These are phyloP conservation scores for Tapirus terrestris DNA, from an alignment of 2,113 vertebrate species.

Conservation along the genomic window DNA sequence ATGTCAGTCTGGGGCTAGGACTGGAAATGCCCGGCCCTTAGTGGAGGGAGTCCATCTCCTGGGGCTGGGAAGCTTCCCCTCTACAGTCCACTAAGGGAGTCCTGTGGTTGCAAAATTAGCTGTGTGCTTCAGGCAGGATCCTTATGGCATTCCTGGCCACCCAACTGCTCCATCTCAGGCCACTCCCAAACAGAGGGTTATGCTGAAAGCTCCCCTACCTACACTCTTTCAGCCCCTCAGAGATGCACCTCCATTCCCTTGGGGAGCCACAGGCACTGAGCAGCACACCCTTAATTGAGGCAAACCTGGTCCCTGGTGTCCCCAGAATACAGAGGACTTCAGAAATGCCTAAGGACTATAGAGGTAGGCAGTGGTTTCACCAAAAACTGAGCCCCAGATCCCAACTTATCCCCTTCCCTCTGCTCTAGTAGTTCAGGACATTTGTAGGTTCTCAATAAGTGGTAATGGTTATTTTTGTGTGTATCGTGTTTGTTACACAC, in stretches of 20 bases:
- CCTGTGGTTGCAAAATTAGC: not conserved
- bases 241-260: not conserved
- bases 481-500: not conserved
- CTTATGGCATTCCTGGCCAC: not conserved
- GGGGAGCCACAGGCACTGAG: not conserved
- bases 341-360: not conserved
- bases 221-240: not conserved
- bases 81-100: not conserved
- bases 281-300: not conserved
- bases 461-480: not conserved
- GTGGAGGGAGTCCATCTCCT: not conserved
- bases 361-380: not conserved
- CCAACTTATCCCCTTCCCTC: not conserved
- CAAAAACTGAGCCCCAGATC: not conserved
- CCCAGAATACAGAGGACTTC: not conserved
- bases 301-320: not conserved
- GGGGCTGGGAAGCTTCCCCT: not conserved
- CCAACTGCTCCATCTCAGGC: not conserved
- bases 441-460: not conserved
- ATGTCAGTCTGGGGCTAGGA: not conserved
- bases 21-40: not conserved
- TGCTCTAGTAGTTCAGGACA: not conserved
- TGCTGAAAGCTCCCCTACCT: not conserved
- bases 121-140: not conserved
- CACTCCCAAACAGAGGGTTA: not conserved